Evolutionary conservation across 2,113 vertebrate species (phyloP).

Genomic region (Malurus melanocephalus): DNA sequence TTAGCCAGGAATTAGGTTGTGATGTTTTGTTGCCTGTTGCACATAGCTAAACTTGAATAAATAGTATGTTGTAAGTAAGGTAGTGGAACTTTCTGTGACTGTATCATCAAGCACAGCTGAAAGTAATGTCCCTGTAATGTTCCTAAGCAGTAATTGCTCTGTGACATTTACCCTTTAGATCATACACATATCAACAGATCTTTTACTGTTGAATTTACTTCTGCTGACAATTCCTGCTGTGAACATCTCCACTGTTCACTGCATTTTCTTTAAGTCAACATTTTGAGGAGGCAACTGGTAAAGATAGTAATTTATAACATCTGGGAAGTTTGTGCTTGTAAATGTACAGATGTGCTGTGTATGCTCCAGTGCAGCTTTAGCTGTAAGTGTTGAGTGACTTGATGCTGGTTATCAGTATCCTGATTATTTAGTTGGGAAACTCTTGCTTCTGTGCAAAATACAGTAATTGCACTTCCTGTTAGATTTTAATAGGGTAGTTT

Average conservation of each 20-base stretch:
- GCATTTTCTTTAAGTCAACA: constrained; percentile 48
- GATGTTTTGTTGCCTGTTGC: constrained; percentile 31
- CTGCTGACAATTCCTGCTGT: constrained; percentile 62
- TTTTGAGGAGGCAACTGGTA: constrained; percentile 46
- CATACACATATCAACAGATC: constrained; percentile 6
- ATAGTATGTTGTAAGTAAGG: neutral
- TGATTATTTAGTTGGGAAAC: constrained; percentile 7
- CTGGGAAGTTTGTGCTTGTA: constrained; percentile 36
- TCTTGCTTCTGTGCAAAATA: neutral
- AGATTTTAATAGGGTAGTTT: neutral
- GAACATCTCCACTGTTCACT: constrained; percentile 55
- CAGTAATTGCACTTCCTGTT: neutral
- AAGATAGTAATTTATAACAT: constrained; percentile 58
- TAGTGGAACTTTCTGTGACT: neutral
- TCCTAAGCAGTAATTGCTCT: neutral
- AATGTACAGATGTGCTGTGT: constrained; percentile 25
- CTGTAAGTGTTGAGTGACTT: neutral
- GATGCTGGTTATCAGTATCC: neutral
- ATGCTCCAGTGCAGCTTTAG: neutral
- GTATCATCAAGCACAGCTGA: neutral
- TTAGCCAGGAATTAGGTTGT: neutral
- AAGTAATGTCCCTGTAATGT: neutral
- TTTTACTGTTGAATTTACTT: constrained; percentile 14
- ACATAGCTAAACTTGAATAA: neutral
- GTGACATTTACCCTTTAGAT: constrained; percentile 20